phyloP scores from a whole-genome alignment of 2,888 invertebrate species.

The Trichogramma dendrolimi region DNA sequence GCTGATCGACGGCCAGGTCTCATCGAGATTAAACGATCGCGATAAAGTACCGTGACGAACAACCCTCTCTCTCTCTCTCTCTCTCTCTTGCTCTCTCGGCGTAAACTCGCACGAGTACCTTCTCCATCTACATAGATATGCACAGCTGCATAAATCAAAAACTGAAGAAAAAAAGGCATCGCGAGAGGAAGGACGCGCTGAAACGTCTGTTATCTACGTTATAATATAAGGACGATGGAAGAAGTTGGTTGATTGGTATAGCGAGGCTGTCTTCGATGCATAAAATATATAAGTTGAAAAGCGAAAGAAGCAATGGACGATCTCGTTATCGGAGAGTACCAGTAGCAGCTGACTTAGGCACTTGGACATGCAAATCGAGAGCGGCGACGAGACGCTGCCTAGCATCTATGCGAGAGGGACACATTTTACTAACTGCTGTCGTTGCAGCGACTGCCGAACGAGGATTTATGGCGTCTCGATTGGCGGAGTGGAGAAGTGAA shows the following conservation, averaged over 20 bases:
- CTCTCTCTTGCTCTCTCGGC: too few relatives aligned
- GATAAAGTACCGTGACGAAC: neutral
- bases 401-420: constrained; percentile 15
- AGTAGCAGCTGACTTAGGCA: constrained; percentile 40
- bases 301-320: neutral
- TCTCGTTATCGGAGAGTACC: constrained; percentile 22
- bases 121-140: too few relatives aligned
- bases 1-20: neutral
- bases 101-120: too few relatives aligned
- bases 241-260: constrained; percentile 8
- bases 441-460: neutral
- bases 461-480: constrained; percentile 34
- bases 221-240: neutral
- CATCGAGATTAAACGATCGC: constrained; percentile 10
- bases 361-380: constrained; percentile 44
- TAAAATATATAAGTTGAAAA: neutral
- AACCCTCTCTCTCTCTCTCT: too few relatives aligned
- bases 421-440: too few relatives aligned
- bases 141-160: too few relatives aligned
- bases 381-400: constrained; percentile 26
- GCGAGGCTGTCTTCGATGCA: constrained; percentile 6
- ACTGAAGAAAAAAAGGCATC: neutral
- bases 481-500: constrained; percentile 6
- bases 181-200: neutral
- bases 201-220: neutral